A percentile compares a stretch with the other conserved stretches of the same genome.
These are phyloP conservation scores for Drepanosiphum platanoidis DNA, from an alignment of 2,888 invertebrate genomes.

Conservation along the genomic window DNA sequence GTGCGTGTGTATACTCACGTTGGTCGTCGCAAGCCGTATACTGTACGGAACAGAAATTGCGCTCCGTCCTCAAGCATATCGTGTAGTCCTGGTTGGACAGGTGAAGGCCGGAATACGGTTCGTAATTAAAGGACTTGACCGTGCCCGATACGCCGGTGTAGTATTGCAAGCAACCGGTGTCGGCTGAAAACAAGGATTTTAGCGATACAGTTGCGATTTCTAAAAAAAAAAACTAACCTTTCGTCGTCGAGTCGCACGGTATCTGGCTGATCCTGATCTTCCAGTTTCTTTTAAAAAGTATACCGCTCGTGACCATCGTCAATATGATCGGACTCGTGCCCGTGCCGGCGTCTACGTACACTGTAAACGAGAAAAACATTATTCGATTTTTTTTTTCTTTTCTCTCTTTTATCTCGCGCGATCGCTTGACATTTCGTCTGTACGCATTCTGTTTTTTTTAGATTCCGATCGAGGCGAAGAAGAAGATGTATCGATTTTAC, in stretches of 20 bases:
- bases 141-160: conserved; percentile 83
- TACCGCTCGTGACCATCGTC: conserved; percentile 83
- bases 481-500: too few relatives aligned
- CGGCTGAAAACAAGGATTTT: conserved; percentile 69
- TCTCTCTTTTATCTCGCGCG: too few relatives aligned
- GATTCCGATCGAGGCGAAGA: too few relatives aligned
- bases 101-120: conserved; percentile 78
- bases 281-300: conserved; percentile 79
- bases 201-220: neutral
- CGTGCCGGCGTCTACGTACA: conserved; percentile 85
- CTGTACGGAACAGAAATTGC: conserved; percentile 87
- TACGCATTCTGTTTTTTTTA: too few relatives aligned
- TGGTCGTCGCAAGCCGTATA: conserved; percentile 80
- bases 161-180: conserved; percentile 82
- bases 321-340: conserved; percentile 81
- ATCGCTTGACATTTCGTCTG: too few relatives aligned
- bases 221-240: conserved; percentile 70
- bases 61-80: conserved; percentile 83
- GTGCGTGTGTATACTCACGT: too few relatives aligned
- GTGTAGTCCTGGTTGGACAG: conserved; percentile 90
- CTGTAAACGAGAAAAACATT: conserved; percentile 68
- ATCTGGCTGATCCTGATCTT: conserved; percentile 84
- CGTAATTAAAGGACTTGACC: conserved; percentile 85
- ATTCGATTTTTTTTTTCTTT: too few relatives aligned
- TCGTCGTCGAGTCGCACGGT: conserved; percentile 77